A percentile compares a stretch with the other conserved stretches of the same genome.
Evolutionary conservation across 2,888 invertebrate genomes (phyloP).

Genomic region (Antitype chi): DNA sequence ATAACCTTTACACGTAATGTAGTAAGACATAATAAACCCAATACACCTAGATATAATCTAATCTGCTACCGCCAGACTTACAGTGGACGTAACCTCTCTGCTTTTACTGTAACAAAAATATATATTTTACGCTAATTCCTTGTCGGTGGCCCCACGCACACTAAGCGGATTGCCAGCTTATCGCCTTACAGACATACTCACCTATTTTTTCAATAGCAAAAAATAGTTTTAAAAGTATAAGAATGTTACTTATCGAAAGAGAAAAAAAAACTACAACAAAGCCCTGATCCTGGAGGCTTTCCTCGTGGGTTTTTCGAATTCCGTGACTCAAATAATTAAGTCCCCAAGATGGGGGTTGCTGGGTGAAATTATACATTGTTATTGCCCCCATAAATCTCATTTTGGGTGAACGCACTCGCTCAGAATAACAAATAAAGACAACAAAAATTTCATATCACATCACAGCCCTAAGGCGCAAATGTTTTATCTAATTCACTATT

Average conservation of each 20-base stretch:
- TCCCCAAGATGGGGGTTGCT: constrained; percentile 83
- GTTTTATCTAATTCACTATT: constrained; percentile 45
- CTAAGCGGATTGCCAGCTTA: constrained; percentile 90
- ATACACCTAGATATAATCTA: constrained; percentile 54
- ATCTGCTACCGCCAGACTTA: constrained; percentile 67
- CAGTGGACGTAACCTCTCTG: constrained; percentile 33
- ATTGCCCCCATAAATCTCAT: constrained; percentile 88
- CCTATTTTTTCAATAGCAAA: constrained; percentile 87
- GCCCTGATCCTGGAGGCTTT: constrained; percentile 86
- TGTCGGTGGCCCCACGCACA: constrained; percentile 79
- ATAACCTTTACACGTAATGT: constrained; percentile 38
- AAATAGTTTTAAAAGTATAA: constrained; percentile 83
- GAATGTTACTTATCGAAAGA: constrained; percentile 75
- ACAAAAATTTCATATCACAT: constrained; percentile 75
- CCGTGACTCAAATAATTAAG: constrained; percentile 90
- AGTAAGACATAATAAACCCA: constrained; percentile 48
- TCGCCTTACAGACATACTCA: constrained; percentile 84
- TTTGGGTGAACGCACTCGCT: constrained; percentile 83
- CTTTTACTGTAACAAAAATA: constrained; percentile 79
- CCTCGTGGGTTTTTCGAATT: constrained; percentile 86
- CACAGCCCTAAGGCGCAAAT: constrained; percentile 55
- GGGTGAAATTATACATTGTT: constrained; percentile 89
- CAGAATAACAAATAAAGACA: constrained; percentile 83
- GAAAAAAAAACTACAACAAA: constrained; percentile 85
- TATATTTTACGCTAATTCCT: constrained; percentile 86